Evolutionary conservation across 2,797 vertebrate species (phyloP).

Genomic region (Gymnopithys bicolor): DNA sequence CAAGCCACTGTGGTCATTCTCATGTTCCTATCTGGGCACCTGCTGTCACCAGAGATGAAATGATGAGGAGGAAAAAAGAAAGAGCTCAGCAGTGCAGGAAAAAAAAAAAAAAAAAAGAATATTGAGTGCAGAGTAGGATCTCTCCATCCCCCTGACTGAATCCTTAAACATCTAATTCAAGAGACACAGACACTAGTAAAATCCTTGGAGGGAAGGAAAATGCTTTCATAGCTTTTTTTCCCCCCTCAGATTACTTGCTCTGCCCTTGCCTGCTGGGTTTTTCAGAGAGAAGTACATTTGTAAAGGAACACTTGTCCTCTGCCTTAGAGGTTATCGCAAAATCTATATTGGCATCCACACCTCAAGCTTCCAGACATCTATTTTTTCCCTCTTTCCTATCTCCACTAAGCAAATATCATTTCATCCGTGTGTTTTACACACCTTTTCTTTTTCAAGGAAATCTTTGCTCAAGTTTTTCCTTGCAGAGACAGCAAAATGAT

Average conservation of each 20-base stretch:
- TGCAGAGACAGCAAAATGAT: neutral
- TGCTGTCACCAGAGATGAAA: neutral
- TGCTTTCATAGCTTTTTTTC: conserved; percentile 41
- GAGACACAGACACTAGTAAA: conserved; percentile 24
- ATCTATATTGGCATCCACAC: neutral
- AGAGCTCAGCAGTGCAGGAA: neutral
- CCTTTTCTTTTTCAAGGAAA: neutral
- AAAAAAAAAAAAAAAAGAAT: neutral
- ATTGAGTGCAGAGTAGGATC: neutral
- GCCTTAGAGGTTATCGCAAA: neutral
- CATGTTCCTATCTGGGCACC: neutral
- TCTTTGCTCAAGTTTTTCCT: neutral
- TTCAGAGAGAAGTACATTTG: conserved; percentile 12
- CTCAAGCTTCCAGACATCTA: neutral
- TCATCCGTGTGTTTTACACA: neutral
- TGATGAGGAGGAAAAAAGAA: neutral
- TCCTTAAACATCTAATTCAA: conserved; percentile 11
- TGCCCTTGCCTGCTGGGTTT: neutral
- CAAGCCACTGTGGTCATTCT: neutral
- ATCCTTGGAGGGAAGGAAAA: conserved; percentile 38
- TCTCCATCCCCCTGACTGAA: neutral
- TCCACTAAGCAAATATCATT: neutral
- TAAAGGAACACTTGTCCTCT: conserved; percentile 31
- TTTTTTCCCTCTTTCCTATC: neutral
- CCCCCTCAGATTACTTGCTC: conserved; percentile 6